These are phyloP conservation scores for Heliconius melpomene DNA, from an alignment of 1,140 invertebrate genomes.

Conservation along the genomic window DNA sequence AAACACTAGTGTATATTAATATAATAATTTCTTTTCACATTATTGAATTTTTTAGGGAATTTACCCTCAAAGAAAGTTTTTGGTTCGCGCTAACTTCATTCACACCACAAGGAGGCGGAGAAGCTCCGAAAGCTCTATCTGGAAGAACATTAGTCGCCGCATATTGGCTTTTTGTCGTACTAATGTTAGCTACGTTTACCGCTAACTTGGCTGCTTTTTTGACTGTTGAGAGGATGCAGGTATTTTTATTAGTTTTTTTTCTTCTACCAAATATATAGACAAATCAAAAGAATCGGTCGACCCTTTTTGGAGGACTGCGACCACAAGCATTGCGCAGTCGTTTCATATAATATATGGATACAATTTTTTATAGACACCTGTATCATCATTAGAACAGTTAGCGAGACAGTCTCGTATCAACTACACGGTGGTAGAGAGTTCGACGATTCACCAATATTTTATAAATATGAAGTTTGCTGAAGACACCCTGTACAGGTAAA, in stretches of 20 bases:
- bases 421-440: slow-evolving; percentile 93
- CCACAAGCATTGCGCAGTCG: no score
- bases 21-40: neutral
- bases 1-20: no score
- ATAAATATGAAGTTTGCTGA: slow-evolving; percentile 95
- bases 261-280: no score
- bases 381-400: slow-evolving; percentile 93
- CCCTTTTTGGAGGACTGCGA: no score
- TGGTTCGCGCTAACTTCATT: slow-evolving; percentile 97
- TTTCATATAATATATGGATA: no score
- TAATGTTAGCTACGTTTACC: slow-evolving; percentile 97
- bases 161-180: slow-evolving; percentile 96
- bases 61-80: slow-evolving; percentile 94
- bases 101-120: slow-evolving; percentile 94
- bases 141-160: slow-evolving; percentile 92
- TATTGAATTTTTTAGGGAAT: slow-evolving; percentile 83
- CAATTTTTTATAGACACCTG: slow-evolving; percentile 84
- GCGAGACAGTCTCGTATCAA: slow-evolving; percentile 93
- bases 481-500: slow-evolving; percentile 90
- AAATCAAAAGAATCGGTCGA: no score
- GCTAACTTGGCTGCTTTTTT: slow-evolving; percentile 98
- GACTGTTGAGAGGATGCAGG: slow-evolving; percentile 97
- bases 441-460: slow-evolving; percentile 92
- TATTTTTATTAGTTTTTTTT: slow-evolving; percentile 51
- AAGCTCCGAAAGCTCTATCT: slow-evolving; percentile 92